Base-by-base conservation (phyloP, 2,797 vertebrate genomes). In the Galagoides demidoff region DNA sequence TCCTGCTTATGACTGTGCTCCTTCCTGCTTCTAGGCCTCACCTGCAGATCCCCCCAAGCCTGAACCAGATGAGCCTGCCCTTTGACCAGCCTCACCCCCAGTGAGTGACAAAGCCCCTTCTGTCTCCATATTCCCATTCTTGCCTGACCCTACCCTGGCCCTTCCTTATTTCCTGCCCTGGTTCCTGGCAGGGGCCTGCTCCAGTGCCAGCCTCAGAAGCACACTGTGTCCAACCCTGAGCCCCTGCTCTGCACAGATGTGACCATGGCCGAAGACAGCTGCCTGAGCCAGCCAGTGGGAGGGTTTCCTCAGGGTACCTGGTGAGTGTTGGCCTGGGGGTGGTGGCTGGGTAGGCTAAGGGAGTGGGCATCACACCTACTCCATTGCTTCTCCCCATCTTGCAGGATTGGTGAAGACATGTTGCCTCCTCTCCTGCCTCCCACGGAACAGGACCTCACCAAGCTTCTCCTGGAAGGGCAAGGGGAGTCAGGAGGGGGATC, bases 361-460 rank as follows among this genome's bases (percentile, higher is more conserved):
- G 49, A 71, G 7, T 1, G 17, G 7, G 1, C 2, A 5, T n/a
- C 57, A 2, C 37, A n/a, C 39, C 34, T 39, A 37, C 23, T 3
- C 61, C 89, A 78, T 25, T 25, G 49, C 31, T 31, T 74, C 12
- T 23, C 37, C 34, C 34, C 45, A 82, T 68, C 57, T 43, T 52
- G 61, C 66, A 96, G 96, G 96, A 90, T 70, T 1, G 17, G 45
- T 39, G 96, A 95, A 93, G 95, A 96, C 55, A 94, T 97, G 92
- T 94, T 95, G 34, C 96, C 97, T 31, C 91, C 87, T 61, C 87
- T 98, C 83, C 63, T 96, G 77, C 92, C 97, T 49, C 98, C 98
- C 70, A 98, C 98, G 2, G 97, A 97, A 31, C 97, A 98, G 49
- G 98, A 98, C 85, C 84, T 98, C 77, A 97, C 66, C 55, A 96